Conservation (phyloP, 2,797 vertebrate species). For the Podarcis lilfordi region DNA sequence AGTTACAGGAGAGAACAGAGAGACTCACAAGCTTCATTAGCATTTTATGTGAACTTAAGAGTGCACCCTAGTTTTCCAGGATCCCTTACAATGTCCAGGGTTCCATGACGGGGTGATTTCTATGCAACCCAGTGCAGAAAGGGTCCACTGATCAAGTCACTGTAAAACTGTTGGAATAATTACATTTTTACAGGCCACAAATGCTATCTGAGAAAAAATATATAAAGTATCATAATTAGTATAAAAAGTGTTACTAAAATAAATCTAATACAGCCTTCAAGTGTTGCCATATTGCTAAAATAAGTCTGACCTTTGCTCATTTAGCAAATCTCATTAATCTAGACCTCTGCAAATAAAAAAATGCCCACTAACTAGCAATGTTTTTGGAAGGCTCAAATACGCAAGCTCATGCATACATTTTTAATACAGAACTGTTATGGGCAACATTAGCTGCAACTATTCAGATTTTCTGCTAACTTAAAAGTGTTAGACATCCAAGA, state of each 20-base stretch:
- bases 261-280: not conserved
- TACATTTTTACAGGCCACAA: not conserved
- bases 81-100: not conserved
- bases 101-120: not conserved
- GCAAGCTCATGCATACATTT: not conserved
- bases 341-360: not conserved
- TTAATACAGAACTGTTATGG: not conserved
- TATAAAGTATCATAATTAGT: not conserved
- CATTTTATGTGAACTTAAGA: not conserved
- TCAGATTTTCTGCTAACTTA: not conserved
- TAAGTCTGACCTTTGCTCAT: not conserved
- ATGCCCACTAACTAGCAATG: not conserved
- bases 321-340: not conserved
- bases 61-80: not conserved
- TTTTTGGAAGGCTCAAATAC: not conserved
- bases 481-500: not conserved
- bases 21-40: not conserved
- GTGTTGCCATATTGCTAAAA: not conserved
- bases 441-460: not conserved
- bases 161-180: not conserved
- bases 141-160: not conserved
- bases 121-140: not conserved
- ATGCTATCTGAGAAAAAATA: not conserved
- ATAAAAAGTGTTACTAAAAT: not conserved
- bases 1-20: not conserved